Evolutionary conservation across 2,113 vertebrate species (phyloP), one percentile per base, ranked within the genome.

Genomic region (Etheostoma spectabile): DNA sequence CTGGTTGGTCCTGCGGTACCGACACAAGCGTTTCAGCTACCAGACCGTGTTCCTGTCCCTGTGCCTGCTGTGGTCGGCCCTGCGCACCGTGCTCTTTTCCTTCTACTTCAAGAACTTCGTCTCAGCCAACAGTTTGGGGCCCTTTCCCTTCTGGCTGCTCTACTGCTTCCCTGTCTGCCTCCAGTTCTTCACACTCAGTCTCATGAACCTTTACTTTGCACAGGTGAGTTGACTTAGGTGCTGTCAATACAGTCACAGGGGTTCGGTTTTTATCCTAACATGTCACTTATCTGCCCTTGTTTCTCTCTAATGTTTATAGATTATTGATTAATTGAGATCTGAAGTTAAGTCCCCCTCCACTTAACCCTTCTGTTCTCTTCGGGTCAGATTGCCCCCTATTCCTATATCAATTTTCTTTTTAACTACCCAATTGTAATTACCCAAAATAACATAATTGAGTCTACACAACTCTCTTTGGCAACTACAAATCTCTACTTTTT

Each of bases 141-240:
- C 98, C 71, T 97, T 99, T 84, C 88, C 95, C 84, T 99, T 98
- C 95, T 99, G 98, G 98, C 95, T 99, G 86, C 97, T 99, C 66
- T 99, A 99, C 93, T 99, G 98, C 93, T 96, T 96, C 87, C 98
- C 98, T 0, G 98, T 99, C 74, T 99, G 98, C 93, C 96, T 99
- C 52, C 98, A 99, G 95, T 99, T 99, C 96, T 99, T 99, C 95
- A 99, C 97, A 0, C 95, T 99, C 90, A 96, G 97, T 74, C 95
- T 99, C 88, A 97, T 99, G 97, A 99, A 99, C 93, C 95, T 99
- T 13, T 99, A 99, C 93, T 99, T 97, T 87, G 96, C 96, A 46
- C 97, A 98, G 98, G 98, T 99, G 95, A 96, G 92, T 42, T 11
- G 38, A 10, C 10, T 11, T 3, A 42, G 38, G 10, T 42, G 38